These are phyloP conservation scores for Megalops atlanticus DNA, from an alignment of 2,113 vertebrate genomes.

Conservation along the genomic window DNA sequence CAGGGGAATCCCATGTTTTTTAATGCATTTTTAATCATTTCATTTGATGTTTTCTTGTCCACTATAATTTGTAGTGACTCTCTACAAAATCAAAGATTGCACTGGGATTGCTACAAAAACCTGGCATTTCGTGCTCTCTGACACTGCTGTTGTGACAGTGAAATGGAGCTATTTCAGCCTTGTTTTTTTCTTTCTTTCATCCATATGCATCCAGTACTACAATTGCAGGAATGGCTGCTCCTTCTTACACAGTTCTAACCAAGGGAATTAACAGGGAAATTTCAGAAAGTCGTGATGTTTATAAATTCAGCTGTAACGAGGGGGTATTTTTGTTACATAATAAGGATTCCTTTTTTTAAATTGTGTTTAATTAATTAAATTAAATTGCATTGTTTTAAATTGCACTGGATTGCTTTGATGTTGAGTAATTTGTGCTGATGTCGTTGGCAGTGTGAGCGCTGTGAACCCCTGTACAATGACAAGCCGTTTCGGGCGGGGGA, in stretches of 20 bases:
- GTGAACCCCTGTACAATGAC: conserved; percentile 82
- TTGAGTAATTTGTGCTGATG: conserved; percentile 22
- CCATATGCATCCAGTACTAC: too few species aligned
- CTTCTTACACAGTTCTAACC: too few species aligned
- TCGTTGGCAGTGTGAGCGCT: conserved; percentile 78
- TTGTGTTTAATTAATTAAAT: too few species aligned
- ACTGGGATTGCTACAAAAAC: background rate
- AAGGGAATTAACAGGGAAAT: too few species aligned
- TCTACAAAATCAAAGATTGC: conserved; percentile 64
- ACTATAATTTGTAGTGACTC: conserved; percentile 71
- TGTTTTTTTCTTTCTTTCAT: too few species aligned
- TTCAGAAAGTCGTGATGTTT: background rate
- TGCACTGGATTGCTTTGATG: too few species aligned
- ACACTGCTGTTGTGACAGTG: background rate
- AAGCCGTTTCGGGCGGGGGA: conserved; percentile 85
- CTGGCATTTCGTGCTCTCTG: background rate
- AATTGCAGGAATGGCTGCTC: too few species aligned
- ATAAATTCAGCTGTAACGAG: too few species aligned
- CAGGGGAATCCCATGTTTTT: conserved; percentile 67
- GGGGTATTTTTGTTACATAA: too few species aligned
- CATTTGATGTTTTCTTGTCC: conserved; percentile 71
- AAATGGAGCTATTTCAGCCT: background rate
- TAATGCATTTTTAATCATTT: conserved; percentile 72
- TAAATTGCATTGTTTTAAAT: too few species aligned
- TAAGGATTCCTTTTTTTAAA: too few species aligned